These are phyloP conservation scores for Penaeus japonicus DNA, from an alignment of 1,140 invertebrate species.

Conservation along the genomic window DNA sequence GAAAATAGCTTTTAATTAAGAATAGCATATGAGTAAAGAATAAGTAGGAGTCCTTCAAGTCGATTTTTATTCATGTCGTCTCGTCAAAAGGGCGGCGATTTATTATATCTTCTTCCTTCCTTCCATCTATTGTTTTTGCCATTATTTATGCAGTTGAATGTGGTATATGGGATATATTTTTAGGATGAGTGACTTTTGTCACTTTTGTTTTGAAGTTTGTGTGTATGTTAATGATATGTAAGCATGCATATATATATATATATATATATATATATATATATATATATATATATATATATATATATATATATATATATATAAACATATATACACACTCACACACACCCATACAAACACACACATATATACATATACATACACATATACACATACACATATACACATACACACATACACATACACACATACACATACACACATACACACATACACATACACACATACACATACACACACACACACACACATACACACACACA, in stretches of 20 bases:
- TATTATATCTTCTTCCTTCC: too few relatives aligned
- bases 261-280: not conserved
- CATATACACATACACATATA: slow-evolving; percentile 13
- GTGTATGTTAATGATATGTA: not conserved
- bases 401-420: slow-evolving; percentile 3
- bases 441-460: not conserved
- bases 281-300: slow-evolving; percentile 4
- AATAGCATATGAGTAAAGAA: too few relatives aligned
- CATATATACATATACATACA: not conserved
- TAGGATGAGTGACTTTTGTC: too few relatives aligned
- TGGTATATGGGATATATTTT: too few relatives aligned
- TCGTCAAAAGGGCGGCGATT: too few relatives aligned
- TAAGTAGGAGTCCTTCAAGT: too few relatives aligned
- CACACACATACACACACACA: not conserved
- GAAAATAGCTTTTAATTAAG: too few relatives aligned
- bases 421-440: not conserved
- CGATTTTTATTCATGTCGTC: too few relatives aligned
- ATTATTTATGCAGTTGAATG: too few relatives aligned
- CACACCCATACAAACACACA: not conserved
- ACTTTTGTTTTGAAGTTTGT: too few relatives aligned
- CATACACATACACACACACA: not conserved
- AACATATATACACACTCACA: slow-evolving; percentile 2
- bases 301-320: slow-evolving; percentile 29
- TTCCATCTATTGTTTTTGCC: too few relatives aligned
- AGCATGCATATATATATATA: not conserved